phyloP scores from a whole-genome alignment of 2,888 invertebrate genomes.

The Eupeodes latifasciatus region DNA sequence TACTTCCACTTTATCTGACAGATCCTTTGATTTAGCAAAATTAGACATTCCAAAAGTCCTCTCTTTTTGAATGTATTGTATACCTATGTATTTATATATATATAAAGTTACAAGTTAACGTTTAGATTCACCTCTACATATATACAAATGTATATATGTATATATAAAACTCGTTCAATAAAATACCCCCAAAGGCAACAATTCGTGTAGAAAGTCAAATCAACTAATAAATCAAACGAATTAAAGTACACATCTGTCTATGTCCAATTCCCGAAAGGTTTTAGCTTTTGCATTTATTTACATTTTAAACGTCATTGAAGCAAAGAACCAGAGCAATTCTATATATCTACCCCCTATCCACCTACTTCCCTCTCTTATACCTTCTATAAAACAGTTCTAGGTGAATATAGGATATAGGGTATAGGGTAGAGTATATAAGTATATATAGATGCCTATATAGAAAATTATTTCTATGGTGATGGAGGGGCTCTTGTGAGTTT shows the following conservation, averaged over 20 bases:
- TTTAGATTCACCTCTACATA: background rate
- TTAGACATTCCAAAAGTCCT: conserved; percentile 29
- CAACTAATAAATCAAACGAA: conserved; percentile 43
- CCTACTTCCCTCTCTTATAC: no score
- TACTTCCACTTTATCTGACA: conserved; percentile 28
- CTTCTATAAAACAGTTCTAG: background rate
- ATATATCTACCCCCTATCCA: background rate
- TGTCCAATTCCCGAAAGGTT: conserved; percentile 42
- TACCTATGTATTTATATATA: background rate
- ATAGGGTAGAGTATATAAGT: no score
- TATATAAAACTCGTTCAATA: conserved; percentile 26
- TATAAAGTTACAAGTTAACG: background rate
- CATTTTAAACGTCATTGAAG: conserved; percentile 37
- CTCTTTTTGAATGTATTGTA: background rate
- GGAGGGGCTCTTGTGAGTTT: conserved; percentile 29
- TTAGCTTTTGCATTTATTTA: conserved; percentile 43
- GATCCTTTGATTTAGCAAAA: conserved; percentile 35
- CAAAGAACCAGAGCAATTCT: background rate
- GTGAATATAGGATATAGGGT: background rate
- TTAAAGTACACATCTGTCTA: conserved; percentile 43
- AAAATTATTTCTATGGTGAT: conserved; percentile 25
- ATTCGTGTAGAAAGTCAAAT: conserved; percentile 33
- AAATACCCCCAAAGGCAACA: conserved; percentile 28
- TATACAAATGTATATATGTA: no score
- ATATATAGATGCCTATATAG: conserved; percentile 9